These are phyloP conservation scores for Cossypha caffra DNA, from an alignment of 2,797 vertebrate species.

Conservation along the genomic window DNA sequence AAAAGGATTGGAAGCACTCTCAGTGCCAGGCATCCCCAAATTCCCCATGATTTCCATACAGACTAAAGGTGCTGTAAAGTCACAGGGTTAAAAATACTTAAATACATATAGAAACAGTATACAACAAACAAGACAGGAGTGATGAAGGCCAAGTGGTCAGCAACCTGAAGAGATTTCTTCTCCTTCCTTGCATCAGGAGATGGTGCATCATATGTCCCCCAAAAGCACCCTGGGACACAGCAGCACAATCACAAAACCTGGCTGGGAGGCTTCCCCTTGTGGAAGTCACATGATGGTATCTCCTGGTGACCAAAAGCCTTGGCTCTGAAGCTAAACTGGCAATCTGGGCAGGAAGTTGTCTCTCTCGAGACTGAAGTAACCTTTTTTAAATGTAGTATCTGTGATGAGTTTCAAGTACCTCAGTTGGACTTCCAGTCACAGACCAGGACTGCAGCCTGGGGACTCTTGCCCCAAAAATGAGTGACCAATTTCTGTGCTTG, in stretches of 20 bases:
- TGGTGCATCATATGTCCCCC: not conserved
- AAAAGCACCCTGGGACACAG: not conserved
- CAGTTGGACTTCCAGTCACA: not conserved
- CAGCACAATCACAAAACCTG: rapidly evolving
- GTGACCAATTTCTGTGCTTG: not conserved
- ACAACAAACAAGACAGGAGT: not conserved
- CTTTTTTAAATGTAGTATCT: not conserved
- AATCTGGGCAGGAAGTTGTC: not conserved
- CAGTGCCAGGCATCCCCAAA: not conserved
- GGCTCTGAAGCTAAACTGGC: not conserved
- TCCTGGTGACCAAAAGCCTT: not conserved
- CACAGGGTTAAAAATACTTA: not conserved
- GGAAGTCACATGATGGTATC: rapidly evolving
- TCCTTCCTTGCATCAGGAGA: not conserved
- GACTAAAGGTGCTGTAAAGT: not conserved
- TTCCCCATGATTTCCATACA: rapidly evolving
- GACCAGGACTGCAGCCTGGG: not conserved
- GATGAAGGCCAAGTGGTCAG: not conserved
- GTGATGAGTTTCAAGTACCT: not conserved
- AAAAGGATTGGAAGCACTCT: not conserved
- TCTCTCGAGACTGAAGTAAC: not conserved
- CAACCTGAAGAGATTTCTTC: not conserved
- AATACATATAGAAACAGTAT: not conserved
- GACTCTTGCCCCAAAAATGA: not conserved
- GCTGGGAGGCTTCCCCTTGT: not conserved